Percentiles rank a stretch among this genome's conserved stretches.
Evolutionary conservation across 2,113 vertebrate species (phyloP).

Genomic region (Phycodurus eques): DNA sequence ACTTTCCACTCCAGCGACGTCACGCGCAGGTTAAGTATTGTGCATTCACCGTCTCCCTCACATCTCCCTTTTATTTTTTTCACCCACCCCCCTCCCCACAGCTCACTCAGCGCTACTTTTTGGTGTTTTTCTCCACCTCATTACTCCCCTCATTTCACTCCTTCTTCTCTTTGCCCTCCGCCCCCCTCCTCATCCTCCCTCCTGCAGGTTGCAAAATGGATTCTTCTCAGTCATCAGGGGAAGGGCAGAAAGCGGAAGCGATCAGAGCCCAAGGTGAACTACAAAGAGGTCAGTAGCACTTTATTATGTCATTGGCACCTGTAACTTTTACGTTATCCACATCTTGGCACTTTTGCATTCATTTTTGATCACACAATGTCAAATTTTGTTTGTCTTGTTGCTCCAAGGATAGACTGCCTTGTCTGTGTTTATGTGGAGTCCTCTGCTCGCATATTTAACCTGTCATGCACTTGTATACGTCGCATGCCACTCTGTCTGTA

Average conservation of each 20-base stretch:
- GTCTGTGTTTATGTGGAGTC: conserved; percentile 49
- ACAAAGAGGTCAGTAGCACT: conserved; percentile 84
- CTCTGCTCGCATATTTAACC: conserved; percentile 42
- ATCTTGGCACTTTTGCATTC: conserved; percentile 2
- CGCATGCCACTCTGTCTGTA: conserved; percentile 31
- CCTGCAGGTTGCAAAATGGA: conserved; percentile 92
- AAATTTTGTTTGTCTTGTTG: conserved; percentile 37
- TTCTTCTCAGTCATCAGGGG: conserved; percentile 77
- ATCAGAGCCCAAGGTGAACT: conserved; percentile 71
- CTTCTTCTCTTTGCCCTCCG: conserved; percentile 9
- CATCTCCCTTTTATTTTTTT: not conserved
- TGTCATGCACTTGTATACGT: conserved; percentile 67
- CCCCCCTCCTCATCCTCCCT: conserved; percentile 32
- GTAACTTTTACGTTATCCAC: conserved; percentile 14
- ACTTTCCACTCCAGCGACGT: conserved; percentile 54
- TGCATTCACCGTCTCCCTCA: conserved; percentile 21
- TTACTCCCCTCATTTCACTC: conserved; percentile 44
- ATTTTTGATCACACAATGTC: conserved; percentile 37
- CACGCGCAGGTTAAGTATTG: conserved; percentile 44
- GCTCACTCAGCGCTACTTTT: conserved; percentile 35
- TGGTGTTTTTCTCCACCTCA: conserved; percentile 37
- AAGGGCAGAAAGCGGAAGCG: conserved; percentile 83
- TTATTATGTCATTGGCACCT: conserved; percentile 41
- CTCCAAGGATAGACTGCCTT: conserved; percentile 36
- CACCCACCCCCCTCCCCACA: not conserved